A percentile compares a stretch with the other conserved stretches of the same genome.
These are phyloP conservation scores for Agapornis canus DNA, from an alignment of 2,797 vertebrate species.

Conservation along the genomic window DNA sequence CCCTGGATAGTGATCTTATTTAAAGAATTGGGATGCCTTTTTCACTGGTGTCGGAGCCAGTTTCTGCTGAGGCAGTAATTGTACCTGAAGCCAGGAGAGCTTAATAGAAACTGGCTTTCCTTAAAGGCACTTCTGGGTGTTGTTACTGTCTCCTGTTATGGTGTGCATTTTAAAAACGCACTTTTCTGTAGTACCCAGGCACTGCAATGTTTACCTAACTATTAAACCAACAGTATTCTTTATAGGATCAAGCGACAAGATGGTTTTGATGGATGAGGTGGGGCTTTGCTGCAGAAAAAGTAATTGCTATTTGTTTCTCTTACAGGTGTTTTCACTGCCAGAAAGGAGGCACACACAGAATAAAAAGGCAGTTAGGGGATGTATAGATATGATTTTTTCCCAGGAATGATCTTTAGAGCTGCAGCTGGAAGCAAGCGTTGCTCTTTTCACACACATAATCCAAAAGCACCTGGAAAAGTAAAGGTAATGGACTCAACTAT, in stretches of 20 bases:
- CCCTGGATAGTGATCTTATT: not conserved
- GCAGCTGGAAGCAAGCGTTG: not conserved
- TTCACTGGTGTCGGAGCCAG: not conserved
- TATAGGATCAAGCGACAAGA: not conserved
- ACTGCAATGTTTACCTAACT: not conserved
- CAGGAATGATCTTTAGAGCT: accelerated
- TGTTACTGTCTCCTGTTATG: not conserved
- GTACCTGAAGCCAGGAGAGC: not conserved
- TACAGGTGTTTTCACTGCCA: not conserved
- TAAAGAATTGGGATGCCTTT: not conserved
- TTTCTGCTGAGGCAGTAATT: not conserved
- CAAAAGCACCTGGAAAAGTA: not conserved
- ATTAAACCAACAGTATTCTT: not conserved
- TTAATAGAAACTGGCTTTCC: not conserved
- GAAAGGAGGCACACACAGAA: not conserved
- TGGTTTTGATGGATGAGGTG: not conserved
- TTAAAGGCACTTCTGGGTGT: not conserved
- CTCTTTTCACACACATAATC: not conserved
- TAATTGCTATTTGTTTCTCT: not conserved
- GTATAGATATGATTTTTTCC: not conserved
- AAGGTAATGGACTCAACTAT: not conserved
- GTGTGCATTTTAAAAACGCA: not conserved
- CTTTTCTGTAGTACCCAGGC: not conserved
- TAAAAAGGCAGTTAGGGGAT: not conserved
- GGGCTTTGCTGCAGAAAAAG: not conserved